A percentile compares a stretch with the other conserved stretches of the same genome.
These are phyloP conservation scores for Silurus asotus DNA, from an alignment of 2,113 vertebrate species.

Conservation along the genomic window DNA sequence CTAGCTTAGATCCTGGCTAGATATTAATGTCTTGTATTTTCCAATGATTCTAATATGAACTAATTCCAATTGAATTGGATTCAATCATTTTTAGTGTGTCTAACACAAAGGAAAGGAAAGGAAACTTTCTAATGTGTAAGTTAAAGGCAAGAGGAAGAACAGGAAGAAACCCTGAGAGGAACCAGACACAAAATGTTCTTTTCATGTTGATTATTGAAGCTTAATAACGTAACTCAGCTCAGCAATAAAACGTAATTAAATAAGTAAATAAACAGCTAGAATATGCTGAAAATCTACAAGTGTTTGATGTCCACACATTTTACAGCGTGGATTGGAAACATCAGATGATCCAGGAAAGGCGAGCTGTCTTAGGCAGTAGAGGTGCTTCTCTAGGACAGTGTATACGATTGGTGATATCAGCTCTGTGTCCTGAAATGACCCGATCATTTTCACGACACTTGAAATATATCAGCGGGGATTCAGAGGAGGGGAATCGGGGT, in stretches of 20 bases:
- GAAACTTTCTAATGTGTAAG: not conserved
- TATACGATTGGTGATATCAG: not conserved
- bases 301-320: not conserved
- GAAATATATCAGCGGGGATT: not conserved
- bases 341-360: not conserved
- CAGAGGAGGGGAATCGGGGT: not conserved
- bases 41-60: not conserved
- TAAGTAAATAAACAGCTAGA: not conserved
- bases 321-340: not conserved
- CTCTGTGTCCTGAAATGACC: not conserved
- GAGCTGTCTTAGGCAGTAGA: not conserved
- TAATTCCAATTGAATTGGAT: not conserved
- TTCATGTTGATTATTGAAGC: not conserved
- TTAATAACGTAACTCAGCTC: not conserved
- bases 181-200: conserved; percentile 9
- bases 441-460: not conserved
- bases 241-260: too few species aligned
- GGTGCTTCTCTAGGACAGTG: not conserved
- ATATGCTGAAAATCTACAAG: not conserved
- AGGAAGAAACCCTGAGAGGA: conserved; percentile 2
- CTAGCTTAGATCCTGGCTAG: not conserved
- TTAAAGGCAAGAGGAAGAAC: not conserved
- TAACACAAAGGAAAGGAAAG: not conserved
- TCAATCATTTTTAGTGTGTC: not conserved
- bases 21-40: not conserved